Evolutionary conservation across 2,888 invertebrate species (phyloP).

Genomic region (Heliconius cydno): DNA sequence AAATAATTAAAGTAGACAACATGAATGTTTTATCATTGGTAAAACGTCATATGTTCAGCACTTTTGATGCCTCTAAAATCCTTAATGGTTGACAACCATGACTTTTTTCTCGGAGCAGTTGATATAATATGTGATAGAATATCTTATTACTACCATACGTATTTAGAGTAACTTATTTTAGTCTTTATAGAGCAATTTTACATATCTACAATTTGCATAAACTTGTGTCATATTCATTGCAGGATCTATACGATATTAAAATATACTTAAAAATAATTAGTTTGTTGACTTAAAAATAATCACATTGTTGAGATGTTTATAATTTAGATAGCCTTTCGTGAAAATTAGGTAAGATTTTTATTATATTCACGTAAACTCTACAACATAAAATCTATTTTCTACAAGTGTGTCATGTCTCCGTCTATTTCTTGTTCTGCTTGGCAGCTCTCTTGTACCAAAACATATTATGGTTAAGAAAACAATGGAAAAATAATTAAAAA

Average conservation of each 20-base stretch:
- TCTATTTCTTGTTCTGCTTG: neutral
- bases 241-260: neutral
- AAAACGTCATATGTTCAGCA: no score
- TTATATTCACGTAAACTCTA: neutral
- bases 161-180: no score
- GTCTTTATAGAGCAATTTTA: neutral
- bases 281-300: no score
- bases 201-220: slow-evolving; percentile 4
- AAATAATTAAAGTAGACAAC: no score
- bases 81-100: no score
- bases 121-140: no score
- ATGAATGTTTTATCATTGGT: no score
- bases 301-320: neutral
- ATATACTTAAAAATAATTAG: neutral
- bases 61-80: no score
- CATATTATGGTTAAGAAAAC: neutral
- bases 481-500: neutral
- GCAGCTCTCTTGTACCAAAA: neutral
- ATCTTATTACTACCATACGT: no score
- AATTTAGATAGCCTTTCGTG: neutral
- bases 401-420: neutral
- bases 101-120: no score
- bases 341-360: no score
- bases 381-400: no score
- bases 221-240: neutral